Percentiles rank a stretch among this genome's conserved stretches.
Evolutionary conservation across 2,888 invertebrate genomes (phyloP).

Genomic region (Synanthedon formicaeformis): DNA sequence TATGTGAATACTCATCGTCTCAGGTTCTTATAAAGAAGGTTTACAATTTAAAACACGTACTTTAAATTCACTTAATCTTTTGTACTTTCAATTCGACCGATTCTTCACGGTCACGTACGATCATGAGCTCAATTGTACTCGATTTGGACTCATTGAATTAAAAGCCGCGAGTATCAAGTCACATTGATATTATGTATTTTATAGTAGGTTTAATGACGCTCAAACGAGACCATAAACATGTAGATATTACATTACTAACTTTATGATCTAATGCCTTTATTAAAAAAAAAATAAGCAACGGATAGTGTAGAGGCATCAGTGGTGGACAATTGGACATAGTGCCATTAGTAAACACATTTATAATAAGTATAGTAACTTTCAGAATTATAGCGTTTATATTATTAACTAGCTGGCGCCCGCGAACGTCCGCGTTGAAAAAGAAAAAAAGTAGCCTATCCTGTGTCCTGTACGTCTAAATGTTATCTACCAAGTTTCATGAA

Average conservation of each 20-base stretch:
- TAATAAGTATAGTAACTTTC: too few species aligned
- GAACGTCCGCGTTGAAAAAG: too few species aligned
- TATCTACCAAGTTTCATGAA: too few species aligned
- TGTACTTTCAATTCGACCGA: constrained; percentile 51
- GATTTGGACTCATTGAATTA: constrained; percentile 53
- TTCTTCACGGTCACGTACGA: constrained; percentile 52
- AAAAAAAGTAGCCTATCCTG: too few species aligned
- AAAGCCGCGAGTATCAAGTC: constrained; percentile 48
- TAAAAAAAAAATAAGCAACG: constrained; percentile 8
- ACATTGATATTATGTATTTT: constrained; percentile 61
- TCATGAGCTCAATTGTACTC: constrained; percentile 55
- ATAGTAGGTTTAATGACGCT: constrained; percentile 59
- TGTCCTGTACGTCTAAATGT: too few species aligned
- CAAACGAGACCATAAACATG: constrained; percentile 64
- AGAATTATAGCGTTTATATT: too few species aligned
- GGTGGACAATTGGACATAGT: too few species aligned
- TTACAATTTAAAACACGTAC: not conserved
- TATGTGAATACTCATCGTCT: too few species aligned
- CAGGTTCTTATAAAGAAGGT: too few species aligned
- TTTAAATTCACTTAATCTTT: constrained; percentile 19
- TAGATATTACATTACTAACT: constrained; percentile 50
- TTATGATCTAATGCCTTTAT: constrained; percentile 42
- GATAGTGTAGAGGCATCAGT: too few species aligned
- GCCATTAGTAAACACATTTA: too few species aligned
- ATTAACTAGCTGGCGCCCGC: too few species aligned